Base-by-base conservation (phyloP, 2,113 vertebrate genomes). In the Lagopus leucura region DNA sequence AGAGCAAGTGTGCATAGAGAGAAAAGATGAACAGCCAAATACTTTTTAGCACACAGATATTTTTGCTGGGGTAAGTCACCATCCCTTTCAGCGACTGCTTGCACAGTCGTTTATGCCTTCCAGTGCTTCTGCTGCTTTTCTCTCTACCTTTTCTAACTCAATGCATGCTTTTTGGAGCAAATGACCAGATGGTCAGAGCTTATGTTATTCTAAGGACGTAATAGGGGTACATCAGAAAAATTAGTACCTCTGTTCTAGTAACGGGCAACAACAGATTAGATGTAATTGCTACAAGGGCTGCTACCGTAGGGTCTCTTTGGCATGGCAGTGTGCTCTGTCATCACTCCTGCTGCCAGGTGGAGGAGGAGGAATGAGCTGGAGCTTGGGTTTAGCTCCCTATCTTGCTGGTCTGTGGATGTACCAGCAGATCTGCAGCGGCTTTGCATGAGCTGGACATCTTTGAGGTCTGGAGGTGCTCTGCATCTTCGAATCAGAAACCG, bases 171-270 rank as follows among this genome's bases (percentile, higher is more conserved):
- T 85, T 18, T 52, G 75, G 71, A 91, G 72, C 75, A 64, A 66
- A 63, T 67, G 76, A 48, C 93, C 91, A 95, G 96, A 94, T 95
- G 96, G 93, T 88, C 86, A 75, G 82, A 93, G 58, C 92, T 88
- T 91, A 92, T 88, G 90, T 86, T 94, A 61, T 88, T 86, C 78
- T 84, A 88, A 94, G 82, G 91, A 94, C 36, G 38, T 94, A 83
- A 88, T 2, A 57, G 82, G 60, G 61, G 34, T 86, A 54, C 85
- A 94, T 54, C 63, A 88, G 80, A 93, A 91, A 72, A 96, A 95
- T 91, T 64, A 96, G 34, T 67, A 47, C 78, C 86, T 80, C 27
- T 25, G 71, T 79, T 88, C 66, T 43, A 79, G 70, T 66, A 85
- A 60, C 30, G 71, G 54, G 40, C 86, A 90, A 58, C 48, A 70